Evolutionary conservation across 1,140 invertebrate genomes (phyloP).

Genomic region (Charaxes varanes): DNA sequence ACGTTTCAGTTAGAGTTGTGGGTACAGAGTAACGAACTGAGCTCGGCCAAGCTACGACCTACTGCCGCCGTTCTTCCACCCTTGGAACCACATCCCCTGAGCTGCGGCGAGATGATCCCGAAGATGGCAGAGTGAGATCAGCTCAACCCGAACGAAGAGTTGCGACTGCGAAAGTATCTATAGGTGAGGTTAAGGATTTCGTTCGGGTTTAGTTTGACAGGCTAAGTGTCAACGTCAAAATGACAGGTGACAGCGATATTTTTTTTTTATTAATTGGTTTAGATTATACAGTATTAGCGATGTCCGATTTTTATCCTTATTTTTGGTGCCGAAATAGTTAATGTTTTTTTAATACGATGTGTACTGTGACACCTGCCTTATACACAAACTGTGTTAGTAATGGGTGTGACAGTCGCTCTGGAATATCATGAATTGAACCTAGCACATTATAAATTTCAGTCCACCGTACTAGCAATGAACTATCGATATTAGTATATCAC

Average conservation of each 20-base stretch:
- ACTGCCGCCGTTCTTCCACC: constrained; percentile 20
- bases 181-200: constrained; percentile 17
- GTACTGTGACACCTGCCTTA: no score
- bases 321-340: no score
- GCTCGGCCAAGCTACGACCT: constrained; percentile 56
- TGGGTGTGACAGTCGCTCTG: no score
- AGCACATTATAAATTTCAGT: no score
- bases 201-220: constrained; percentile 19
- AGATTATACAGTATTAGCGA: no score
- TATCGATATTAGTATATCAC: no score
- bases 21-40: constrained; percentile 68
- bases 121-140: constrained; percentile 37
- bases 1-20: constrained; percentile 63
- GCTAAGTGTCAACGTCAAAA: constrained; percentile 6
- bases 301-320: no score
- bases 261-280: background rate
- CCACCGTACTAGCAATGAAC: no score
- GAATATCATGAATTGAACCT: no score
- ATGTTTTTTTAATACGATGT: no score
- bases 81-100: constrained; percentile 23
- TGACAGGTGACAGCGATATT: constrained; percentile 7
- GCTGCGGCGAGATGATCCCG: constrained; percentile 44
- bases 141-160: constrained; percentile 29
- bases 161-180: constrained; percentile 22
- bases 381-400: no score